Percentiles rank a stretch among this genome's conserved stretches.
Evolutionary conservation across 2,888 invertebrate species (phyloP).

Genomic region (Eudemis profundana): DNA sequence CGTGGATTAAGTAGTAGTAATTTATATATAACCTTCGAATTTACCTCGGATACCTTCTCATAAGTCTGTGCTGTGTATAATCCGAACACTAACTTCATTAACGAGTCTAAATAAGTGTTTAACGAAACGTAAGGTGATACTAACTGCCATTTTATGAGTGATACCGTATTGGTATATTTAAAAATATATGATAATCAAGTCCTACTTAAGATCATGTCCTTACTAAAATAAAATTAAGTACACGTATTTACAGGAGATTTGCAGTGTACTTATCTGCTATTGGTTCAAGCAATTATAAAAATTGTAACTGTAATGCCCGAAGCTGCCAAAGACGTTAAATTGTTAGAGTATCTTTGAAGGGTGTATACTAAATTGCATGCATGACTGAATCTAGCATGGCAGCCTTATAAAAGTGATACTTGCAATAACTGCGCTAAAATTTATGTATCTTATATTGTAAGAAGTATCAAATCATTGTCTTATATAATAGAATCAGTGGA

Average conservation of each 20-base stretch:
- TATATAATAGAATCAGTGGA: slow-evolving; percentile 58
- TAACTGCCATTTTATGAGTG: slow-evolving; percentile 75
- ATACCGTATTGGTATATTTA: slow-evolving; percentile 37
- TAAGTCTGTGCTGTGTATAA: not conserved
- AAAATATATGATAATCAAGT: slow-evolving; percentile 26
- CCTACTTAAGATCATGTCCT: slow-evolving; percentile 20
- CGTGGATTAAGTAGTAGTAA: too few species aligned
- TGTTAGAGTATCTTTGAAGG: slow-evolving; percentile 35
- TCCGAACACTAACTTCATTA: slow-evolving; percentile 11
- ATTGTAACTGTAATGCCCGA: slow-evolving; percentile 49
- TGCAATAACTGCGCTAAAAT: slow-evolving; percentile 38
- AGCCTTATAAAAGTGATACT: slow-evolving; percentile 42
- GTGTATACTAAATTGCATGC: slow-evolving; percentile 45
- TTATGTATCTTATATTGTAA: slow-evolving; percentile 38
- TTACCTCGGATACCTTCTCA: slow-evolving; percentile 8
- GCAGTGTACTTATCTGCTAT: slow-evolving; percentile 5
- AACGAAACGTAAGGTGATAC: slow-evolving; percentile 66
- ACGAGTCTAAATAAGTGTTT: slow-evolving; percentile 51
- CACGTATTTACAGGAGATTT: slow-evolving; percentile 2
- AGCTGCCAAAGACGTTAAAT: slow-evolving; percentile 58
- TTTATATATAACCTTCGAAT: too few species aligned
- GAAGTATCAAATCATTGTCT: slow-evolving; percentile 49
- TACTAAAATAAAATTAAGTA: slow-evolving; percentile 23
- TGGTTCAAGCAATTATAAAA: slow-evolving; percentile 15
- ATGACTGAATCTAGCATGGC: slow-evolving; percentile 41